These are phyloP conservation scores for Scaptomyza tumidula DNA, from an alignment of 2,888 invertebrate genomes.

Conservation along the genomic window DNA sequence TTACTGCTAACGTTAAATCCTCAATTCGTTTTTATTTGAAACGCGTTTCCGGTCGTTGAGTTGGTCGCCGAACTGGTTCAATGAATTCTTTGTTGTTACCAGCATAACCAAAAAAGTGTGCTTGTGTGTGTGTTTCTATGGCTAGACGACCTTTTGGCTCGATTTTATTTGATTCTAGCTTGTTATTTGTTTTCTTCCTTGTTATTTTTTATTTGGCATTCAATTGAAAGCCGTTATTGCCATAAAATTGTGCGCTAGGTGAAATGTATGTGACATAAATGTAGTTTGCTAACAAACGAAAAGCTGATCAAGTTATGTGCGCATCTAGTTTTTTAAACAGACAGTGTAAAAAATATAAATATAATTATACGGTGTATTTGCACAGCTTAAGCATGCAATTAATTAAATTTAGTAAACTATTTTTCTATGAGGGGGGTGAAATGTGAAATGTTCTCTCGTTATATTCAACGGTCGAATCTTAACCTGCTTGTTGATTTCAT, in stretches of 20 bases:
- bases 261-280: constrained; percentile 58
- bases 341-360: neutral
- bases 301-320: constrained; percentile 14
- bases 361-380: constrained; percentile 28
- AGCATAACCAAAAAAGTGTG: constrained; percentile 20
- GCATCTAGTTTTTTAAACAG: neutral
- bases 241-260: constrained; percentile 46
- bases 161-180: constrained; percentile 58
- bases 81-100: constrained; percentile 73
- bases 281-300: constrained; percentile 47
- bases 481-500: constrained; percentile 64
- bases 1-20: constrained; percentile 76
- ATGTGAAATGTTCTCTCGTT: constrained; percentile 25
- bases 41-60: constrained; percentile 81
- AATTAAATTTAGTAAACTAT: constrained; percentile 55
- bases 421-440: constrained; percentile 25
- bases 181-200: constrained; percentile 39
- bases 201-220: constrained; percentile 26
- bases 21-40: constrained; percentile 80
- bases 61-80: constrained; percentile 81
- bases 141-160: constrained; percentile 36
- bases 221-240: constrained; percentile 51
- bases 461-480: constrained; percentile 18
- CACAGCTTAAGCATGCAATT: constrained; percentile 41
- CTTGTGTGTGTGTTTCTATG: constrained; percentile 14